A percentile compares a stretch with the other conserved stretches of the same genome.
Conservation (phyloP, 2,797 vertebrate species). For the Sebastolobus altivelis region DNA sequence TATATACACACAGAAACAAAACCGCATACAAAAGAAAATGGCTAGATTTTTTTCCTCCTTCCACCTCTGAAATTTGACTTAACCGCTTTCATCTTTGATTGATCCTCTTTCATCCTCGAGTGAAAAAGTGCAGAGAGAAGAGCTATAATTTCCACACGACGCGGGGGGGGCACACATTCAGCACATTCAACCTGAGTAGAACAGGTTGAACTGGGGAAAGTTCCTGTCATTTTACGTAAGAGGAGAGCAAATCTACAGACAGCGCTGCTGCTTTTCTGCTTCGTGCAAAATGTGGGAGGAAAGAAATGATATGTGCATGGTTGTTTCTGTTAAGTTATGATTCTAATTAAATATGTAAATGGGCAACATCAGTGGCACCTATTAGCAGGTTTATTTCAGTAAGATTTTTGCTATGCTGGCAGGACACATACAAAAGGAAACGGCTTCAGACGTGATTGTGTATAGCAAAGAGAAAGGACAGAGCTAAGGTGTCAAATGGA, state of each 20-base stretch:
- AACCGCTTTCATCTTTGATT: conserved; percentile 11
- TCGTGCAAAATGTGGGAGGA: not conserved
- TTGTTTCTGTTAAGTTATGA: conserved; percentile 4
- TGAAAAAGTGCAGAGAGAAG: conserved; percentile 11
- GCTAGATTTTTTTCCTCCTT: not conserved
- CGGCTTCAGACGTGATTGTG: not conserved
- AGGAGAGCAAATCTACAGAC: conserved; percentile 9
- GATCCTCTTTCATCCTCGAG: not conserved
- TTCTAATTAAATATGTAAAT: conserved; percentile 10
- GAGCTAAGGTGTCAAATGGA: not conserved
- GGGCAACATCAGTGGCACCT: not conserved
- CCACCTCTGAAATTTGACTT: conserved; percentile 11
- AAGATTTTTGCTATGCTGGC: not conserved
- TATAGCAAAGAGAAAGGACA: not conserved
- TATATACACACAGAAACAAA: no score
- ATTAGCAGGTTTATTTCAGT: not conserved
- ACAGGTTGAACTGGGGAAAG: conserved; percentile 1
- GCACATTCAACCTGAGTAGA: conserved; percentile 23
- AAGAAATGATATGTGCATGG: not conserved
- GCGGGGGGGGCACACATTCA: conserved; percentile 7
- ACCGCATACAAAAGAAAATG: no score
- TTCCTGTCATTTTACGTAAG: conserved; percentile 13
- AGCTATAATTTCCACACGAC: conserved; percentile 27
- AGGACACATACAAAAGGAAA: not conserved
- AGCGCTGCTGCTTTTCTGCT: not conserved